Conservation (phyloP, 2,888 invertebrate species). For the Dinocampus coccinellae region DNA sequence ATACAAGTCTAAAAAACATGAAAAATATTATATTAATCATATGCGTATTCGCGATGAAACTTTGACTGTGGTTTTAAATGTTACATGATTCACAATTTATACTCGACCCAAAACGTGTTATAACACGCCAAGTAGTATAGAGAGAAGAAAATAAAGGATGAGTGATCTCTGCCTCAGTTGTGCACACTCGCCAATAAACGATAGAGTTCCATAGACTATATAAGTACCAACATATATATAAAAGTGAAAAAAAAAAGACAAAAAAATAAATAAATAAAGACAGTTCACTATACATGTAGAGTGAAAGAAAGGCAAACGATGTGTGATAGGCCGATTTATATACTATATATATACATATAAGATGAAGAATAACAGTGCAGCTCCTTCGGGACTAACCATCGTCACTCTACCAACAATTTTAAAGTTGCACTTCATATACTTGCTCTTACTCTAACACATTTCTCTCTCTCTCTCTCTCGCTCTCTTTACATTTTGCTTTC, state of each 20-base stretch:
- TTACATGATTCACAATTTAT: slow-evolving; percentile 47
- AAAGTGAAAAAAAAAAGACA: slow-evolving; percentile 10
- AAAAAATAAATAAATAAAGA: slow-evolving; percentile 2
- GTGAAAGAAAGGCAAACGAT: slow-evolving; percentile 16
- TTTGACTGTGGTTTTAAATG: slow-evolving; percentile 43
- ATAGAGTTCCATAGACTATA: slow-evolving; percentile 2
- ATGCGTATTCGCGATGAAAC: slow-evolving; percentile 34
- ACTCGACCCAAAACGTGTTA: slow-evolving; percentile 19
- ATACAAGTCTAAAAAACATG: slow-evolving; percentile 13
- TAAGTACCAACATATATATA: neutral
- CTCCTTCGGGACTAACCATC: slow-evolving; percentile 25
- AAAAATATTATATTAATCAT: slow-evolving; percentile 11
- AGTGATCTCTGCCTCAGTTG: neutral
- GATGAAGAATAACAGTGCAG: slow-evolving; percentile 20
- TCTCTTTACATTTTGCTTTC: neutral
- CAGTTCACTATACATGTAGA: slow-evolving; percentile 14
- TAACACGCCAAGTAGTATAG: neutral
- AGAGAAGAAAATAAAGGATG: neutral
- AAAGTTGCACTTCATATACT: slow-evolving; percentile 41
- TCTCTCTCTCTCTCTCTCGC: slow-evolving; percentile 6
- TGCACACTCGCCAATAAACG: slow-evolving; percentile 23
- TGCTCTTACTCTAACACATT: no score
- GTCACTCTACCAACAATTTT: slow-evolving; percentile 43
- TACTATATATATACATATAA: neutral
- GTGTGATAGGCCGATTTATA: slow-evolving; percentile 23